Percentiles rank a stretch among this genome's conserved stretches.
phyloP scores from a whole-genome alignment of 2,797 vertebrate genomes.

The Danio choprae region DNA sequence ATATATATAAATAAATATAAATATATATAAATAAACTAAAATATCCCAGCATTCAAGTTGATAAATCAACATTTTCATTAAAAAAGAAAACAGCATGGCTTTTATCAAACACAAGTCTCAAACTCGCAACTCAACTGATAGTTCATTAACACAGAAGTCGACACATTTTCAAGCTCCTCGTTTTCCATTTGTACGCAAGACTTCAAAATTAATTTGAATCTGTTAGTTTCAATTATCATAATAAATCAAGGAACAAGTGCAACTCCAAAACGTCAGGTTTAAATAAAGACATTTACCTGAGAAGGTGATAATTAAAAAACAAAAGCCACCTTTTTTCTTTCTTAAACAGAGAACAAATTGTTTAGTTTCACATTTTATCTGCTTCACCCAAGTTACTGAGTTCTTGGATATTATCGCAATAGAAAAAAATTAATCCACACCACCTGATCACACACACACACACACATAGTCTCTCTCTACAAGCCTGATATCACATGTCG shows the following conservation, averaged over 20 bases:
- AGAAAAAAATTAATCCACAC: neutral
- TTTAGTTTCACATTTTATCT: neutral
- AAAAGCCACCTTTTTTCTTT: neutral
- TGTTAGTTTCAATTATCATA: constrained; percentile 7
- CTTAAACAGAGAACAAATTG: neutral
- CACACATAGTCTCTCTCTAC: constrained; percentile 65
- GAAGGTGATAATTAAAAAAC: constrained; percentile 7
- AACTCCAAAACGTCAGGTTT: neutral
- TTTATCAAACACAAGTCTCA: too few relatives aligned
- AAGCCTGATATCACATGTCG: constrained; percentile 54
- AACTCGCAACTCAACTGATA: too few relatives aligned
- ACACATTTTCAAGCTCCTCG: neutral
- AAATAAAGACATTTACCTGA: constrained; percentile 1
- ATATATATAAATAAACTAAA: too few relatives aligned
- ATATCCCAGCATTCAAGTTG: too few relatives aligned
- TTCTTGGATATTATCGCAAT: neutral
- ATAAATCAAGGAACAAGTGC: neutral
- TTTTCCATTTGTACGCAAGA: neutral
- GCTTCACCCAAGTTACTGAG: neutral
- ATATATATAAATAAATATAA: too few relatives aligned
- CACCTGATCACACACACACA: constrained; percentile 18
- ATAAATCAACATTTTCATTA: too few relatives aligned
- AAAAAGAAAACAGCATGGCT: too few relatives aligned
- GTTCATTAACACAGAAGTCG: neutral
- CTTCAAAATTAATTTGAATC: neutral